These are phyloP conservation scores for Marisa cornuarietis DNA, from an alignment of 1,140 invertebrate species.

Conservation along the genomic window DNA sequence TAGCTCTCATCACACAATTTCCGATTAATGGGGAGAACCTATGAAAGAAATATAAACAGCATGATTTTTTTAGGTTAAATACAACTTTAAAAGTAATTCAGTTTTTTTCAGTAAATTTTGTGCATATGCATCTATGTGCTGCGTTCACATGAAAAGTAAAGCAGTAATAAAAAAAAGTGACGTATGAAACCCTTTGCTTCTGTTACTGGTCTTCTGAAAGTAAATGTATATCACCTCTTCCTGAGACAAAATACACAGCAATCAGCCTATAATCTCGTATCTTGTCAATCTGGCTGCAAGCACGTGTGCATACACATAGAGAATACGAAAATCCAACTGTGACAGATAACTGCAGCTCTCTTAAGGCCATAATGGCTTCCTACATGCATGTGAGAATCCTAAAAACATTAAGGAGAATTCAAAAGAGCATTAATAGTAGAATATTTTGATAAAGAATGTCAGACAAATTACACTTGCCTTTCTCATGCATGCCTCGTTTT, in stretches of 20 bases:
- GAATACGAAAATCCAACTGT: background rate
- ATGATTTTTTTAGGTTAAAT: slow-evolving; percentile 72
- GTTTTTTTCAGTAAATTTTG: no score
- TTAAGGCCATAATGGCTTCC: background rate
- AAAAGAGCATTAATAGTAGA: background rate
- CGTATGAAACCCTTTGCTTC: no score
- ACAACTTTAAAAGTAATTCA: no score
- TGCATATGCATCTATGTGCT: background rate
- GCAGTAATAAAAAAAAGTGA: no score
- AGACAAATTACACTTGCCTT: slow-evolving; percentile 51
- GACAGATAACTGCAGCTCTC: no score
- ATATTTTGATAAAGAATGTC: background rate
- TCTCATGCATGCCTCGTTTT: slow-evolving; percentile 64
- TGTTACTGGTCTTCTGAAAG: no score
- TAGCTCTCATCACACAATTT: slow-evolving; percentile 45
- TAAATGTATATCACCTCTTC: no score
- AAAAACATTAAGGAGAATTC: background rate
- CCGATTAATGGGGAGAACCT: slow-evolving; percentile 44
- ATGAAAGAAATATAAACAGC: slow-evolving; percentile 67
- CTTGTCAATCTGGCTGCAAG: background rate
- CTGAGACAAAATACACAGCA: no score
- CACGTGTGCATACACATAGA: background rate
- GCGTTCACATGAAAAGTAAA: background rate
- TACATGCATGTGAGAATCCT: background rate
- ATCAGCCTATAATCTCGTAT: no score